Conservation (phyloP, 1,140 invertebrate genomes). For the Aphaenogaster rudis region DNA sequence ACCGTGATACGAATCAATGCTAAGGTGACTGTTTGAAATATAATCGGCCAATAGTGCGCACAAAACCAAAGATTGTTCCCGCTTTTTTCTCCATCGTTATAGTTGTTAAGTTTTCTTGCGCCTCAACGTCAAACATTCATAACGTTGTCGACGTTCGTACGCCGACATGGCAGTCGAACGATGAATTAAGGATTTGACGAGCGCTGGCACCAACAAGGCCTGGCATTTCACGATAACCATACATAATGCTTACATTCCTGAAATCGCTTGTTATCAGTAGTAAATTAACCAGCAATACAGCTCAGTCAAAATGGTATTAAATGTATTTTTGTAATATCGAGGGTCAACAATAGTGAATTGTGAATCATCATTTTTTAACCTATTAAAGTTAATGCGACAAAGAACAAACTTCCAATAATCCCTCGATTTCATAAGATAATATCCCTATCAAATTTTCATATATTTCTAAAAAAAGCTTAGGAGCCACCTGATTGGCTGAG, state of each 20-base stretch:
- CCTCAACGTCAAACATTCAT: constrained; percentile 7
- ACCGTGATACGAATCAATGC: too few species aligned
- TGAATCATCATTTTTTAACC: not conserved
- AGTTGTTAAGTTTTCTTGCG: constrained; percentile 15
- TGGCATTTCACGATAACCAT: not conserved
- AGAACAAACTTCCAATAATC: not conserved
- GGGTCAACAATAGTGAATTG: not conserved
- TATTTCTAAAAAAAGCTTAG: too few species aligned
- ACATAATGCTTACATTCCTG: not conserved
- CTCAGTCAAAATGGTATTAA: not conserved
- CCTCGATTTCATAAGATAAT: not conserved
- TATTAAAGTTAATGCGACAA: not conserved
- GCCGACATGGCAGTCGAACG: not conserved
- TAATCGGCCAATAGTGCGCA: too few species aligned
- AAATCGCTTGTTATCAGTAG: not conserved
- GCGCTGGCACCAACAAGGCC: not conserved
- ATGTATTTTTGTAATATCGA: not conserved
- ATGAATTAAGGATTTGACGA: constrained; percentile 56
- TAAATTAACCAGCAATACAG: constrained; percentile 7
- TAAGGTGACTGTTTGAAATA: too few species aligned
- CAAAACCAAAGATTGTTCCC: too few species aligned
- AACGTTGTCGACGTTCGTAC: constrained; percentile 1
- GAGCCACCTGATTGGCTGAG: too few species aligned
- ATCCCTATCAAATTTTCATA: constrained; percentile 5
- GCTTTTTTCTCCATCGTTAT: not conserved